phyloP scores from a whole-genome alignment of 2,113 vertebrate species.

The Dasyornis broadbenti region DNA sequence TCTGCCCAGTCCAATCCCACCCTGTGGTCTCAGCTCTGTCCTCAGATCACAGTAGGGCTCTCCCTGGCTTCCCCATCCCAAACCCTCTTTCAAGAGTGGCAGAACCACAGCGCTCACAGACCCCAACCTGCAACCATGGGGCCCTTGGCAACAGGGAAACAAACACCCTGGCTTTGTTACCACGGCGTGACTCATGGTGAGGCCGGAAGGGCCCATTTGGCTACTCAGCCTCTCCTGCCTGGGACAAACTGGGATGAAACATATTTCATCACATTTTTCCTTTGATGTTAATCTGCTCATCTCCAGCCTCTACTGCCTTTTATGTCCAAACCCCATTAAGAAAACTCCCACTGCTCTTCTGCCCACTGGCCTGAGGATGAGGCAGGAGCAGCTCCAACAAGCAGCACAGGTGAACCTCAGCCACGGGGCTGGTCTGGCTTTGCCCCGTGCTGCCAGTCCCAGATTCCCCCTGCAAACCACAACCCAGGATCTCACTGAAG shows the following conservation, averaged over 20 bases:
- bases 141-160: slow-evolving; percentile 42
- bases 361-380: fast-evolving
- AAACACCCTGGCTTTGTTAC: not conserved
- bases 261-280: not conserved
- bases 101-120: not conserved
- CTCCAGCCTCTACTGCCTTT: not conserved
- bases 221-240: not conserved
- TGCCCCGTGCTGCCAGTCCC: fast-evolving
- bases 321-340: not conserved
- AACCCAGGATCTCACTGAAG: fast-evolving
- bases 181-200: not conserved
- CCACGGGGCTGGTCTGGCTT: not conserved
- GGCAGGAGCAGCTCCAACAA: not conserved
- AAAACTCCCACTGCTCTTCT: not conserved
- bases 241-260: not conserved
- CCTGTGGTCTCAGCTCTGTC: not conserved
- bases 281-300: not conserved
- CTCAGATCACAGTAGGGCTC: not conserved
- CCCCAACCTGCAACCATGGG: not conserved
- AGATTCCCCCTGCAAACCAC: not conserved
- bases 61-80: not conserved
- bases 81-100: not conserved
- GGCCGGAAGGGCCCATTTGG: not conserved
- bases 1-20: not conserved
- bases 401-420: not conserved